phyloP scores from a whole-genome alignment of 2,797 vertebrate species.

The Urosaurus nigricauda region DNA sequence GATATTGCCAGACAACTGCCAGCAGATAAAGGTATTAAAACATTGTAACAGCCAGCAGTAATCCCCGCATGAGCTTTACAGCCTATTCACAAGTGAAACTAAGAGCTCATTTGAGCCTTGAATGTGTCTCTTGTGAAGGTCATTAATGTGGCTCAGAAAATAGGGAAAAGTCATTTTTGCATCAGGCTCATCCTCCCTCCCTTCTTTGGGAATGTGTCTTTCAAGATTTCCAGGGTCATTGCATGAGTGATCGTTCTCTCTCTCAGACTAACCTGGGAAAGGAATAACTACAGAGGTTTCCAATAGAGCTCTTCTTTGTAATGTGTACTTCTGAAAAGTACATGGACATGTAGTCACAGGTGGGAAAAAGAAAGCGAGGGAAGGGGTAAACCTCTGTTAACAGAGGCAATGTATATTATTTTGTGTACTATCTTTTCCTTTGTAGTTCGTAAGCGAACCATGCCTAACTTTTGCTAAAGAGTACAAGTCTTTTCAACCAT shows the following conservation, averaged over 20 bases:
- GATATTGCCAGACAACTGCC: background rate
- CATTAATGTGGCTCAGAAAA: background rate
- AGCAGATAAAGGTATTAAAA: slow-evolving; percentile 18
- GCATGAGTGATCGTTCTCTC: background rate
- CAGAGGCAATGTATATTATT: background rate
- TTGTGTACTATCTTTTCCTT: background rate
- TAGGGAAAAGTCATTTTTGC: background rate
- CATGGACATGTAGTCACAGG: no score
- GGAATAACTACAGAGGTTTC: background rate
- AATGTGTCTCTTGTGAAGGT: slow-evolving; percentile 6
- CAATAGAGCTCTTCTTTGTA: background rate
- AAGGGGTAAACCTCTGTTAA: background rate
- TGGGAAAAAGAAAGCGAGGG: background rate
- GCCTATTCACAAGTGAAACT: slow-evolving; percentile 21
- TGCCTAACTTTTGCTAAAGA: background rate
- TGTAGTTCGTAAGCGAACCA: background rate
- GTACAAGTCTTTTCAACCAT: background rate
- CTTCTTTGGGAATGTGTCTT: background rate
- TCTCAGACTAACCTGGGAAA: slow-evolving; percentile 10
- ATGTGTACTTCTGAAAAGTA: background rate
- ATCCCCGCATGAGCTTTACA: slow-evolving; percentile 15
- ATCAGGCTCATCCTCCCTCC: background rate
- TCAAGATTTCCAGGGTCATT: background rate
- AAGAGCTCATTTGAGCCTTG: slow-evolving; percentile 17
- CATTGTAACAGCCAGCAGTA: background rate